Evolutionary conservation across 2,888 invertebrate genomes (phyloP).

Genomic region (Chorisops tibialis): DNA sequence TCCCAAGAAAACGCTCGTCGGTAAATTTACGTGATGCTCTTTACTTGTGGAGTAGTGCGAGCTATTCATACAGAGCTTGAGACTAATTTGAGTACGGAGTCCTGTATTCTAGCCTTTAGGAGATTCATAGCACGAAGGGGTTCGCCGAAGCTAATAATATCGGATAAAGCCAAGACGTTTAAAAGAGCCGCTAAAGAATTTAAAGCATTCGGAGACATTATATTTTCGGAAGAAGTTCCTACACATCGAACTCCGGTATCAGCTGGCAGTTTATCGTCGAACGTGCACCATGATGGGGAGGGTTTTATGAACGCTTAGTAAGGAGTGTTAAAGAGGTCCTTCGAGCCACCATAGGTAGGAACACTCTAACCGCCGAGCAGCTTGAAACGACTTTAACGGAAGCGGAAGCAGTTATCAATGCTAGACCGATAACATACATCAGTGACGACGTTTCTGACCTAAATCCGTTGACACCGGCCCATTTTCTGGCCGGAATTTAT

Average conservation of each 20-base stretch:
- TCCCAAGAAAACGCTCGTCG: background rate
- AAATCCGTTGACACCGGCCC: too few relatives aligned
- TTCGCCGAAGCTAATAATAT: too few relatives aligned
- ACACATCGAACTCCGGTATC: background rate
- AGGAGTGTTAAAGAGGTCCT: conserved; percentile 6
- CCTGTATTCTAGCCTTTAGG: conserved; percentile 8
- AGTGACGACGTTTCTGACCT: too few relatives aligned
- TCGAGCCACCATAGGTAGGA: conserved; percentile 5
- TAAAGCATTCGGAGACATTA: too few relatives aligned
- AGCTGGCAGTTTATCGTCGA: conserved; percentile 17
- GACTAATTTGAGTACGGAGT: conserved; percentile 6
- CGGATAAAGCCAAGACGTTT: too few relatives aligned
- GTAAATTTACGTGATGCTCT: conserved; percentile 11
- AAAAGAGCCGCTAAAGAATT: too few relatives aligned
- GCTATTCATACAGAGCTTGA: too few relatives aligned
- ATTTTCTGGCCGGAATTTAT: too few relatives aligned
- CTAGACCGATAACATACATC: conserved; percentile 18
- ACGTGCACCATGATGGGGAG: conserved; percentile 20
- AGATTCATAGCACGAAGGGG: conserved; percentile 3
- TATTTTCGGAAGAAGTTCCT: too few relatives aligned
- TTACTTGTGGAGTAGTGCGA: conserved; percentile 13
- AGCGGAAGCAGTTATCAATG: conserved; percentile 15
- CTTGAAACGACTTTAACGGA: conserved; percentile 4
- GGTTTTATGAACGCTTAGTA: conserved; percentile 25
- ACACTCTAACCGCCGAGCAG: conserved; percentile 8